A percentile compares a stretch with the other conserved stretches of the same genome.
Evolutionary conservation across 2,113 vertebrate genomes (phyloP).

Genomic region (Vulpes vulpes): DNA sequence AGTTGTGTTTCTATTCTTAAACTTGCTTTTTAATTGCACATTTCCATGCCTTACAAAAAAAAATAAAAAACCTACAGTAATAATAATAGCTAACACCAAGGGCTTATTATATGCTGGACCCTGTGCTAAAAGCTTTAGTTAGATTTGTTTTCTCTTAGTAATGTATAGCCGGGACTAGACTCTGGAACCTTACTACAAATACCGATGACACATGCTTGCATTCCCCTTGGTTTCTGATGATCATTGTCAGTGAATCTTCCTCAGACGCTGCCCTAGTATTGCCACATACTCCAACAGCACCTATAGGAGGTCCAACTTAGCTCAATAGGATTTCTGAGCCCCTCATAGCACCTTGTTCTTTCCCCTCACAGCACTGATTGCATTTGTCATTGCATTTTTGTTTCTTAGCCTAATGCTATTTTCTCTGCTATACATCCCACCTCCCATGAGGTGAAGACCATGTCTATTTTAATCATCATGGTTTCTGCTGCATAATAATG

Average conservation of each 20-base stretch:
- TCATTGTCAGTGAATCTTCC: neutral
- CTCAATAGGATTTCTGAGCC: neutral
- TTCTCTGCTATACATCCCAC: neutral
- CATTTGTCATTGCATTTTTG: neutral
- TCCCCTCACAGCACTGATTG: neutral
- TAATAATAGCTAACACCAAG: neutral
- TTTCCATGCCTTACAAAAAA: neutral
- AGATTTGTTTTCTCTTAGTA: neutral
- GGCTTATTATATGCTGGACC: neutral
- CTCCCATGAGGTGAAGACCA: neutral
- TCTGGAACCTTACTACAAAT: neutral
- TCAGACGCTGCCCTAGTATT: neutral
- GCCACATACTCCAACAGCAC: neutral
- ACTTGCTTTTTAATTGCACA: neutral
- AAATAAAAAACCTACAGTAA: neutral
- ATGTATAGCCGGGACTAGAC: neutral
- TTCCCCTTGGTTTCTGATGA: neutral
- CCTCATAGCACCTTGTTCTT: neutral
- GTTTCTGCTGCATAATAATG: neutral
- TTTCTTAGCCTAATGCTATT: neutral
- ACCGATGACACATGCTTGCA: neutral
- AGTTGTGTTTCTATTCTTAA: slow-evolving; percentile 10
- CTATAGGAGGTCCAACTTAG: neutral
- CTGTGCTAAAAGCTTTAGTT: neutral
- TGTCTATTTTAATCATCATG: neutral